Evolutionary conservation across 2,113 vertebrate genomes (phyloP), one percentile per base, ranked within the genome.

Genomic region (Oreochromis tanganicae): DNA sequence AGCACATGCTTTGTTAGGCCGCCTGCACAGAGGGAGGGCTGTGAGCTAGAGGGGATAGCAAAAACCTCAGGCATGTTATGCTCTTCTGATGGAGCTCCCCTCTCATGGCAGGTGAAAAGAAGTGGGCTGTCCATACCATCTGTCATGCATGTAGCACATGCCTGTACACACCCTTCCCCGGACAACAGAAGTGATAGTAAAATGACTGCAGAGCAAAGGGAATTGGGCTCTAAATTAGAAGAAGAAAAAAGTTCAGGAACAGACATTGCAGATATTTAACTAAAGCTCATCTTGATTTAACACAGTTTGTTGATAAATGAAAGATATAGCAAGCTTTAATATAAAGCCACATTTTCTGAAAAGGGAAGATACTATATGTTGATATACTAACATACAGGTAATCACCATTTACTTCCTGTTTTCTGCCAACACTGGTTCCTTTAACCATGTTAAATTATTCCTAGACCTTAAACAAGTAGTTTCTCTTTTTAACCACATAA

Each of bases 51-150:
- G 73, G 73, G 27, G 46, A 34, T 19, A 29, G 79, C 43, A 52
- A 38, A 79, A 78, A 68, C 59, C 59, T 88, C 52, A 34, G 29
- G 86, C 78, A 81, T 82, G 66, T 78, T 21, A 43, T 27, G 63
- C 34, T 81, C 55, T 55, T 61, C 80, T 83, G 71, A 19, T 56
- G 71, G 87, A 83, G 68, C 11, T 80, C 81, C 81, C 52, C 71
- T 63, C 41, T 27, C 4, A 2, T 32, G 54, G 88, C 93, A 94
- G 90, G 91, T 94, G 90, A 90, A 80, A 71, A 56, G 81, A 80
- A 50, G 63, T 34, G 88, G 46, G 54, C 48, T 36, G 83, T n/a
- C 10, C 8, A 4, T 3, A 14, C 87, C 93, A 93, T 91, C 89
- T 94, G 91, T 89, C 87, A 52, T 29, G n/a, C 63, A 29, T 7